Conservation (phyloP, 2,888 invertebrate genomes). For the Marronus borbonicus region DNA sequence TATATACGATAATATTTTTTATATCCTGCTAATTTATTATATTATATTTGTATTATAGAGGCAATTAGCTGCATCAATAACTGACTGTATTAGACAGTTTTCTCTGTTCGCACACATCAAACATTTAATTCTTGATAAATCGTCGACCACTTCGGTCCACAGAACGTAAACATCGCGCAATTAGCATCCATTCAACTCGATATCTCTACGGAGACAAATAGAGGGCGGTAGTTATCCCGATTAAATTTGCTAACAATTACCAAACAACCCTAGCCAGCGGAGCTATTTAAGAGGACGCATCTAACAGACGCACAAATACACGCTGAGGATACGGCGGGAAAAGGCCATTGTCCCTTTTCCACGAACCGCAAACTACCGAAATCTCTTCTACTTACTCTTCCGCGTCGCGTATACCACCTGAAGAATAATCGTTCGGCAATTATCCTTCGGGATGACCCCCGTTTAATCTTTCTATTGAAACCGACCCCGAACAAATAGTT, state of each 20-base stretch:
- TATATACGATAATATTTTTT: no score
- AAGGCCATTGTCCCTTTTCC: conserved; percentile 14
- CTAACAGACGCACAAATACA: neutral
- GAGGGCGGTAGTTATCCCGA: conserved; percentile 16
- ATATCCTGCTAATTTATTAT: no score
- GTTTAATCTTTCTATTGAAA: conserved; percentile 37
- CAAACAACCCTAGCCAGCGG: conserved; percentile 13
- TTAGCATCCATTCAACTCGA: conserved; percentile 16
- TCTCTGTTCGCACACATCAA: no score
- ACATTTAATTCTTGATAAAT: neutral
- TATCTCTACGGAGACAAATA: conserved; percentile 9
- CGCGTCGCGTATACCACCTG: conserved; percentile 27
- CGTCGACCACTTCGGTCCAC: neutral
- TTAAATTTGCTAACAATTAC: conserved; percentile 38
- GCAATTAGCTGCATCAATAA: no score
- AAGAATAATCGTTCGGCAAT: conserved; percentile 38
- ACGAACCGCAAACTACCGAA: conserved; percentile 29
- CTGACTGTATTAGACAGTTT: no score
- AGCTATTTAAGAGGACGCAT: conserved; percentile 24
- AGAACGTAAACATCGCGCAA: conserved; percentile 2
- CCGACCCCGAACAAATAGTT: conserved; percentile 16
- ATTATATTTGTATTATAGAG: no score
- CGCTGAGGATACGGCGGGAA: neutral
- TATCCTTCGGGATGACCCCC: conserved; percentile 35
- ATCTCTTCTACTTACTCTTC: conserved; percentile 29